Evolutionary conservation across 1,140 invertebrate species (phyloP).

Genomic region (Chionoecetes opilio): DNA sequence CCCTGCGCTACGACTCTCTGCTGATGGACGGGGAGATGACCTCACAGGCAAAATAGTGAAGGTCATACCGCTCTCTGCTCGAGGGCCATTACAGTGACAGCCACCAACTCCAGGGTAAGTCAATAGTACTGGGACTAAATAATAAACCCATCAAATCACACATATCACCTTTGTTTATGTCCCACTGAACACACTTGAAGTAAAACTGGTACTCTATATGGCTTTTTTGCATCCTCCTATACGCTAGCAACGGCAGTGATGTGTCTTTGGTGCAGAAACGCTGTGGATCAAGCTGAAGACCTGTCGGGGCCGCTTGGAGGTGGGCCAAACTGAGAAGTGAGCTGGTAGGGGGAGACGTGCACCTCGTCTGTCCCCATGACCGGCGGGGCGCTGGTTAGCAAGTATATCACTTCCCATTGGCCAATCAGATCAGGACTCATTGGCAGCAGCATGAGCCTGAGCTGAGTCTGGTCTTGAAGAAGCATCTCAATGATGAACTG

Average conservation of each 20-base stretch:
- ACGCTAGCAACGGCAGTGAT: background rate
- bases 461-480: conserved; percentile 70
- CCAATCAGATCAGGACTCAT: conserved; percentile 64
- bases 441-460: conserved; percentile 69
- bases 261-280: conserved; percentile 59
- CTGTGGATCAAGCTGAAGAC: conserved; percentile 73
- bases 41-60: conserved; percentile 74
- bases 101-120: conserved; percentile 71
- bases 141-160: background rate
- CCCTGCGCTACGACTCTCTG: conserved; percentile 69
- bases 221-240: too few relatives aligned
- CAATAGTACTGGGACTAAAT: background rate
- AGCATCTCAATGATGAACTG: conserved; percentile 77
- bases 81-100: conserved; percentile 79
- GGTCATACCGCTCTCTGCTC: conserved; percentile 74
- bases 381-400: conserved; percentile 72
- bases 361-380: conserved; percentile 68
- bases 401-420: conserved; percentile 70
- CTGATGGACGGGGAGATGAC: conserved; percentile 75
- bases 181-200: too few relatives aligned
- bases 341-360: conserved; percentile 65
- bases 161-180: too few relatives aligned
- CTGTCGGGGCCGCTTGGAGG: conserved; percentile 73
- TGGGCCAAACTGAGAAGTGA: conserved; percentile 68
- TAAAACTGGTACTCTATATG: too few relatives aligned